These are phyloP conservation scores for Drosophila barbarae DNA, from an alignment of 2,888 invertebrate genomes.

Conservation along the genomic window DNA sequence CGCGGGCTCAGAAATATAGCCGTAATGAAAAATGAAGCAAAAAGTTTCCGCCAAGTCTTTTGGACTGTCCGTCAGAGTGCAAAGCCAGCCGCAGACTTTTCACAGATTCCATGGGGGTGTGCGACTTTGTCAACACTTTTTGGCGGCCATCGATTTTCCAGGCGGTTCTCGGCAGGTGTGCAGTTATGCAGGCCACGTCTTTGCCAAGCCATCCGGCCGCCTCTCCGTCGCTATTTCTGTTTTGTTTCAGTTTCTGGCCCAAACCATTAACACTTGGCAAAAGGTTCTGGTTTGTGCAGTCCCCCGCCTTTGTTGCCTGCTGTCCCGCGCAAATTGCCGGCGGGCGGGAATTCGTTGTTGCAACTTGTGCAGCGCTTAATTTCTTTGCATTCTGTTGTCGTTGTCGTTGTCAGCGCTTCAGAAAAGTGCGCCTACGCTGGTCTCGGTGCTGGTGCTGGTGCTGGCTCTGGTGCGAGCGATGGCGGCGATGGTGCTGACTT, in stretches of 20 bases:
- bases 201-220: constrained; percentile 6
- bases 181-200: constrained; percentile 32
- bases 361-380: constrained; percentile 67
- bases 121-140: constrained; percentile 43
- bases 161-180: not conserved
- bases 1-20: constrained; percentile 25
- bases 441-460: constrained; percentile 19
- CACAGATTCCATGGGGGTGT: constrained; percentile 1
- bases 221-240: not conserved
- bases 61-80: not conserved
- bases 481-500: constrained; percentile 15
- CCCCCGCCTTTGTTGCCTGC: constrained; percentile 45
- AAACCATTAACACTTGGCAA: constrained; percentile 43
- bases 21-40: constrained; percentile 46
- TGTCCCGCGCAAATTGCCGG: constrained; percentile 56
- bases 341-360: constrained; percentile 53
- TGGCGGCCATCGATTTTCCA: constrained; percentile 37
- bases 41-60: constrained; percentile 45
- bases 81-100: constrained; percentile 41
- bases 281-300: constrained; percentile 33
- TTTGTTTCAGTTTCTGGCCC: constrained; percentile 3
- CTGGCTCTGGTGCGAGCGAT: not conserved
- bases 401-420: constrained; percentile 61
- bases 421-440: constrained; percentile 23
- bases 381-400: constrained; percentile 69